These are phyloP conservation scores for Dendrophyllia cribrosa DNA, from an alignment of 64 coral and sea anemone species.

Conservation along the genomic window DNA sequence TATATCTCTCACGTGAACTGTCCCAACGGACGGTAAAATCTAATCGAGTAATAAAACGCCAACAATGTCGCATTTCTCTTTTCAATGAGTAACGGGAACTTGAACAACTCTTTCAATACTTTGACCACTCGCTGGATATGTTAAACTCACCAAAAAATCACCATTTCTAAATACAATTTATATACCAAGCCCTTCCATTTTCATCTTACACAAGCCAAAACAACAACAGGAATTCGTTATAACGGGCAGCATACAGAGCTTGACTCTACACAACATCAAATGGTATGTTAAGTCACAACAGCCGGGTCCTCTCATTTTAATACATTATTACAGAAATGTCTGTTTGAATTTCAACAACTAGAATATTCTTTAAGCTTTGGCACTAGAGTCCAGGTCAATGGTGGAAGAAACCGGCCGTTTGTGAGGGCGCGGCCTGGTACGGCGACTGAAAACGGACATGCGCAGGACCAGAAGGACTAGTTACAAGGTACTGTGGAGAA, in stretches of 20 bases:
- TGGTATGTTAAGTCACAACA: background rate
- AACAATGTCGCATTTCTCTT: conserved; percentile 6
- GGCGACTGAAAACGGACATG: conserved; percentile 49
- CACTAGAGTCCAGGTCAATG: background rate
- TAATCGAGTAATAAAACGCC: background rate
- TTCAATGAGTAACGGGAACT: background rate
- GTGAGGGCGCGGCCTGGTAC: conserved; percentile 45
- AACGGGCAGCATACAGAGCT: background rate
- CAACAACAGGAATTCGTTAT: background rate
- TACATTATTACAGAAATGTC: background rate
- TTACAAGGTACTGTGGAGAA: conserved; percentile 33
- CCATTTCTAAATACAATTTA: conserved; percentile 40
- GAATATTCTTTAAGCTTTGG: background rate
- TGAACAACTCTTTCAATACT: background rate
- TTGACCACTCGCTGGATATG: conserved; percentile 28
- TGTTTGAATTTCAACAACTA: background rate
- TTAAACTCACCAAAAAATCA: conserved; percentile 18
- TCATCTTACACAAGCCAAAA: background rate
- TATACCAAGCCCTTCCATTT: background rate
- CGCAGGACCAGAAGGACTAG: conserved; percentile 37
- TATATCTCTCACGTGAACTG: conserved; percentile 4
- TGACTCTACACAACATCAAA: conserved; percentile 32
- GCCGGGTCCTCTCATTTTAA: background rate
- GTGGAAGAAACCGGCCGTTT: conserved; percentile 46
- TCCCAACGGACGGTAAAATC: conserved; percentile 6